Evolutionary conservation across 1,140 invertebrate species (phyloP), one percentile per base, ranked within the genome.

Genomic region (Plutomurus gul): DNA sequence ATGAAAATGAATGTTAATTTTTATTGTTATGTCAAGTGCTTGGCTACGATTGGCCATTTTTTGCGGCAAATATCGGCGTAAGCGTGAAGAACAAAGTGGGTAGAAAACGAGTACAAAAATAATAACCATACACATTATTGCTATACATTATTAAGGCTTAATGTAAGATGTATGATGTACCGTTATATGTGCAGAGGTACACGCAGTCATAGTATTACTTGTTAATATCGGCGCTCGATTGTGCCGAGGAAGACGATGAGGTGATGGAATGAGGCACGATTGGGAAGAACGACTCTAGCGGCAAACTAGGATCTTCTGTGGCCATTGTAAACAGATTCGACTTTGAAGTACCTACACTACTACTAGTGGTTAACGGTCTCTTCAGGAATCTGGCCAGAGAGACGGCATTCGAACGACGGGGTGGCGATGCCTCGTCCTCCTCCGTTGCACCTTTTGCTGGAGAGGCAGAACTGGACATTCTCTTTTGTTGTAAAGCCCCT

Each of bases 301-400:
- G 81, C 25, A 84, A 77, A 27, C 76, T 81, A 16, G 83, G 83
- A 22, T 81, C 76, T 79, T 84, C 72, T 13, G 79, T 82, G 6
- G 80, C 79, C 78, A 84, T 81, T 20, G 76, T 72, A 40, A 82
- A 76, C 33, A 83, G 43, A 27, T 43, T 37, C 10, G 43, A 74
- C 16, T 65, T 27, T 30, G 56, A 33, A 36, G 30, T 36, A 60
- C 25, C 60, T n/a, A n/a, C n/a, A n/a, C 27, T 65, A 65, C 73
- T 71, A 27, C 27, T 65, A n/a, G 56, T 65, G 16, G 56, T 65
- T 65, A 27, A n/a, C 18, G 56, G 56, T n/a, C 56, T 1, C 18
- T 65, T 65, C 25, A 65, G 56, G 8, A 65, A 36, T 65, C 36
- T 65, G 39, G 37, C 33, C 20, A 36, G 43, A 20, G 72, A 20